Percentiles rank a stretch among this genome's conserved stretches.
These are phyloP conservation scores for Xiphorhynchus erythropygius DNA, from an alignment of 2,797 vertebrate species.

Conservation along the genomic window DNA sequence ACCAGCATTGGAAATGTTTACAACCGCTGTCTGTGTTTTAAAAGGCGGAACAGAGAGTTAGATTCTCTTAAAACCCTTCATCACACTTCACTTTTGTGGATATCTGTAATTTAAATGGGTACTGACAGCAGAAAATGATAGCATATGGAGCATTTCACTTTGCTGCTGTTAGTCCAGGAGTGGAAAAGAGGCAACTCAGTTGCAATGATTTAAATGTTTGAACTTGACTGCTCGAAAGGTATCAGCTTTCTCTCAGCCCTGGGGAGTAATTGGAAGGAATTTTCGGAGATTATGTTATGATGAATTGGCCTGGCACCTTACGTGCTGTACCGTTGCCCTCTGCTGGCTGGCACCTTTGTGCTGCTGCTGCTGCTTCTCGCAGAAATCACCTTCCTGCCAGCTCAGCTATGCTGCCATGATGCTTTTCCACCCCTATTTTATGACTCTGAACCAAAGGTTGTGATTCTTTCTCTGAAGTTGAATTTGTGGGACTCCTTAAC, in stretches of 20 bases:
- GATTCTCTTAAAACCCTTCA: background rate
- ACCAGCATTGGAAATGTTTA: background rate
- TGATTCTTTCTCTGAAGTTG: background rate
- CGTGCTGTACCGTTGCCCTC: constrained; percentile 30
- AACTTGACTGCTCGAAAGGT: background rate
- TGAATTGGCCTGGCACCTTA: background rate
- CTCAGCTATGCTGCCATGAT: background rate
- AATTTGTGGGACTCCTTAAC: background rate
- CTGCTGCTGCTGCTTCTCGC: background rate
- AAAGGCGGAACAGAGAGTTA: background rate
- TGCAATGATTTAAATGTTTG: background rate
- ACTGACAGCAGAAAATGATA: background rate
- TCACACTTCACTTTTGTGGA: background rate
- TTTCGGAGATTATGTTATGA: background rate
- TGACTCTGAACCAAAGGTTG: background rate
- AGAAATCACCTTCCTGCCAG: background rate
- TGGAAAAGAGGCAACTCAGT: background rate
- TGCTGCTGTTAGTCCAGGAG: background rate
- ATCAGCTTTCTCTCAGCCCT: background rate
- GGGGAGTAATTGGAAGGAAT: background rate
- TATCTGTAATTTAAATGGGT: background rate
- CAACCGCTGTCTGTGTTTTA: background rate
- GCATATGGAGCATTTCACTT: background rate
- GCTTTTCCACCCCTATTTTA: background rate
- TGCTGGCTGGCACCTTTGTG: background rate